Evolutionary conservation across 2,888 invertebrate genomes (phyloP), one percentile per base, ranked within the genome.

Genomic region (Hyalella azteca): DNA sequence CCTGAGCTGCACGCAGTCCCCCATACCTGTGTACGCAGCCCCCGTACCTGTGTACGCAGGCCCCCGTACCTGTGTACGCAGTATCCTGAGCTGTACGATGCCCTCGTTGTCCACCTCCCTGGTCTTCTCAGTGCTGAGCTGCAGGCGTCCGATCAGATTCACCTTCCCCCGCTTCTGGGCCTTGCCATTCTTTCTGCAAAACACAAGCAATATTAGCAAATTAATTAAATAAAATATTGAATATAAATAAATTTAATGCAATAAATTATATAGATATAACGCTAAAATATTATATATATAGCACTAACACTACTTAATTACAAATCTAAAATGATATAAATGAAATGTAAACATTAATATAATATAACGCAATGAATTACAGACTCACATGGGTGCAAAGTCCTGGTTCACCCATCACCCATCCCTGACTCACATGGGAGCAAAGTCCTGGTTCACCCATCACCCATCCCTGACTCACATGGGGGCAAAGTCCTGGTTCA

Each of bases 101-200:
- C 97, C 97, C 89, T 98, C 97, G 89, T 98, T 98, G 88, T 99
- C 98, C 89, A 98, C 97, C 87, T 97, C 93, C 89, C 96, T 95
- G 85, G 95, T 96, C 85, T 96, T 91, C 88, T 98, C 98, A 2
- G 97, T 97, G 86, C 96, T 96, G 83, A 98, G 89, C 88, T 98
- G 98, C 85, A 99, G 90, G 86, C 98, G 91, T 77, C 98, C 98
- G 87, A 99, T 95, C 86, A 99, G 90, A 90, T 98, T 99, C 48
- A 99, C 91, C 90, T 97, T 97, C 79, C 99, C 99, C 85, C 98
- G 90, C 86, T 94, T 93, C 88, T 98, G 98, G 3, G 94, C 90
- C 89, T 97, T 97, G 19, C 94, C 95, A 90, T 96, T 98, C 91
- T 99, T 97, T n/a, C 83, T 83, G 77, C 97, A n/a, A n/a, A n/a